phyloP scores from a whole-genome alignment of 2,888 invertebrate species.

The Drosophila nigricruria region DNA sequence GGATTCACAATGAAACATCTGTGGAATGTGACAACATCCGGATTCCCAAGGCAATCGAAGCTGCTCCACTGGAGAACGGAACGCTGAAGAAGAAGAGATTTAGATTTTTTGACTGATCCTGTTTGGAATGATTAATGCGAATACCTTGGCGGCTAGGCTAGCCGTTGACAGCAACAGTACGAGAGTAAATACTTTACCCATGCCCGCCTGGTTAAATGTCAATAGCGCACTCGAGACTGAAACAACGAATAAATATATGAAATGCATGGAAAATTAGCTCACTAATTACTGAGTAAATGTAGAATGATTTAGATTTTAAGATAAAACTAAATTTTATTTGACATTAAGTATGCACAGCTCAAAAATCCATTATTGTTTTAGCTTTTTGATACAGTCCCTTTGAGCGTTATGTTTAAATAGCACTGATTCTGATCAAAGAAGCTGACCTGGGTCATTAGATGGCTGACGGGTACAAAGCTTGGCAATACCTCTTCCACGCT shows the following conservation, averaged over 20 bases:
- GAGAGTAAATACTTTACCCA: conserved; percentile 13
- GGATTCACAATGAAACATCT: conserved; percentile 23
- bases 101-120: no score
- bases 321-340: neutral
- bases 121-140: neutral
- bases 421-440: neutral
- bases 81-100: neutral
- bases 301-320: neutral
- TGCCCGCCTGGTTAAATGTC: conserved; percentile 3
- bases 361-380: conserved; percentile 1
- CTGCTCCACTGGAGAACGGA: conserved; percentile 18
- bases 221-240: neutral
- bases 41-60: conserved; percentile 29
- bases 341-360: neutral
- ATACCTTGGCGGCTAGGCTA: conserved; percentile 15
- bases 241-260: conserved; percentile 21
- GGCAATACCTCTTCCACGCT: conserved; percentile 2
- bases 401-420: conserved; percentile 3
- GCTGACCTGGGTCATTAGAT: neutral
- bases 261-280: neutral
- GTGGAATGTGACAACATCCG: conserved; percentile 5
- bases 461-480: conserved; percentile 1
- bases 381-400: neutral
- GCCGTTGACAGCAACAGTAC: neutral
- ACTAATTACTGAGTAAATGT: neutral